These are phyloP conservation scores for Scomber japonicus DNA, from an alignment of 2,113 vertebrate genomes.

Conservation along the genomic window DNA sequence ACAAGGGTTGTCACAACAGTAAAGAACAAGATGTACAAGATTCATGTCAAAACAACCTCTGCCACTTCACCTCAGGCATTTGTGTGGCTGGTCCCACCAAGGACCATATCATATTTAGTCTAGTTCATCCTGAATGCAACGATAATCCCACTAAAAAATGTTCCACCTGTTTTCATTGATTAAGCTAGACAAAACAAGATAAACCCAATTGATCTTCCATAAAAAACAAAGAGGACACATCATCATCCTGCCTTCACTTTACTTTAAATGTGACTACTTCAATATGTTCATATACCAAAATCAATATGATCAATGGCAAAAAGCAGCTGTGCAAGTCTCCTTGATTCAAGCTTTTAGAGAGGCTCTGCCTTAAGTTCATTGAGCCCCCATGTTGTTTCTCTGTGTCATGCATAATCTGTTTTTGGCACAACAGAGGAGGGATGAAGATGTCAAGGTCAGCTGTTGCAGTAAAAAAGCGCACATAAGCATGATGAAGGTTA, in stretches of 20 bases:
- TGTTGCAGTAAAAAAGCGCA: not conserved
- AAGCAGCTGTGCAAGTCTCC: not conserved
- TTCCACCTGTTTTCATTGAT: no score
- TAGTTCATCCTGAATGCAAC: no score
- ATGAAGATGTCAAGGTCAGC: slow-evolving; percentile 18
- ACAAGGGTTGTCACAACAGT: not conserved
- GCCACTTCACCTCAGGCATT: not conserved
- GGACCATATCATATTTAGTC: no score
- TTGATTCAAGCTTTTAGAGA: not conserved
- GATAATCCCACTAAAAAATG: no score
- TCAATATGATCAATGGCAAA: not conserved
- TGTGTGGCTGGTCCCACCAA: not conserved
- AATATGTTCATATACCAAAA: not conserved
- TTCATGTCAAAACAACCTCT: not conserved
- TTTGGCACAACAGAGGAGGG: not conserved
- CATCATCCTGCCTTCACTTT: no score
- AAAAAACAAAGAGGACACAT: not conserved
- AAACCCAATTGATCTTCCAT: no score
- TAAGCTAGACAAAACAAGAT: no score
- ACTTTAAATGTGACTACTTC: not conserved
- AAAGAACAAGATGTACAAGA: not conserved
- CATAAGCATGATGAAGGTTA: not conserved
- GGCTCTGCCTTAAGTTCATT: not conserved
- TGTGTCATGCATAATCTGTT: slow-evolving; percentile 23
- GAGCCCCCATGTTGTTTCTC: not conserved